Base-by-base conservation (phyloP, 1,140 invertebrate genomes). In the Drosophila littoralis region DNA sequence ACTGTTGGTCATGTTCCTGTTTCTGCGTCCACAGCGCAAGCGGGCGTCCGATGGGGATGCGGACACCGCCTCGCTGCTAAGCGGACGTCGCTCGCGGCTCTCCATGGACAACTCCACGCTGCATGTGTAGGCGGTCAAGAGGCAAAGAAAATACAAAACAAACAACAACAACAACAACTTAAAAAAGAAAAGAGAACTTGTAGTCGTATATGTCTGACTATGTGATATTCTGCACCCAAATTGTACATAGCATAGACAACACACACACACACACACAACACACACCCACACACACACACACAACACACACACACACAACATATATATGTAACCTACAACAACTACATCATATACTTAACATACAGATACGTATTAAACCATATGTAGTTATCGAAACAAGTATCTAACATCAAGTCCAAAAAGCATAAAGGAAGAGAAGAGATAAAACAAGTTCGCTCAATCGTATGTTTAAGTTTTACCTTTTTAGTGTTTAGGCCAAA, bases 201-300 rank as follows among this genome's bases (percentile, higher is more conserved):
- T 88, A 80, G 75, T 85, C 70, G 80, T 91, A 73, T 88, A 90
- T 83, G 84, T 89, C 84, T 88, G 81, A 91, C 91, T 76, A 74
- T 92, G 69, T 89, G 83, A 76, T 86, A 91, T 66, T 78, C 91
- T 63, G 82, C 91, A 79, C 68, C 85, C 59, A 78, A 86, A 76
- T 78, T 84, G 67, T 75, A 59, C 71, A 73, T 70, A 71, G 52
- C n/a, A 48, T 9, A 63, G 5, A 64, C 6, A 63, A 35, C 15
- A 60, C 22, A 66, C 12, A 67, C n/a, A 72, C 36, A 69, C 65
- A 73, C 40, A 83, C 46, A 76, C 59, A n/a, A 75, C 46, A 68
- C 45, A 63, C 9, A 70, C 36, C 51, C 22, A 45, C 8, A 42
- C 13, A 35, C 51, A 48, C 10, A 15, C n/a, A 40, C 12, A 64